Percentiles rank a stretch among this genome's conserved stretches.
These are phyloP conservation scores for Euzophera pinguis DNA, from an alignment of 2,888 invertebrate genomes.

Conservation along the genomic window DNA sequence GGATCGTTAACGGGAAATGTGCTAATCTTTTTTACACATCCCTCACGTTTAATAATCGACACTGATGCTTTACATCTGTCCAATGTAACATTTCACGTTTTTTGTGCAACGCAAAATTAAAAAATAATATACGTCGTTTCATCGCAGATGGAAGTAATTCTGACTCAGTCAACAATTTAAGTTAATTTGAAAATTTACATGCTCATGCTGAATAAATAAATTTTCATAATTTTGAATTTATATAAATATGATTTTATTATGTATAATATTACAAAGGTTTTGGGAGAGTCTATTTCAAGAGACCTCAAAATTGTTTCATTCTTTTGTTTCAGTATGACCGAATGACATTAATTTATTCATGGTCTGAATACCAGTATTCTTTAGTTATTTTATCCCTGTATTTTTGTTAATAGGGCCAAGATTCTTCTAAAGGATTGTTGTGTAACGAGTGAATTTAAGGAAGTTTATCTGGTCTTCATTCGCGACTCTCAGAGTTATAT, in stretches of 20 bases:
- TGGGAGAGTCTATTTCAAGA: too few species aligned
- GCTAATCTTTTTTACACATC: constrained; percentile 73
- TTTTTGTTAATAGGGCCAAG: not conserved
- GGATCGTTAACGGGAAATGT: constrained; percentile 74
- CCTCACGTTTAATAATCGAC: constrained; percentile 56
- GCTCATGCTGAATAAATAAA: too few species aligned
- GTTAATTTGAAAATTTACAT: not conserved
- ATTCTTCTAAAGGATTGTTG: not conserved
- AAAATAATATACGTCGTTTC: not conserved
- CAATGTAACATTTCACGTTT: constrained; percentile 34
- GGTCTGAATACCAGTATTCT: too few species aligned
- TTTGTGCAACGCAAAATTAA: constrained; percentile 1
- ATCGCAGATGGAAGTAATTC: not conserved
- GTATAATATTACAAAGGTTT: too few species aligned
- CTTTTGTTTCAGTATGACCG: too few species aligned
- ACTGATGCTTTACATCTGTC: constrained; percentile 50
- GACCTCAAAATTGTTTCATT: too few species aligned
- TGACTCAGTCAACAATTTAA: not conserved
- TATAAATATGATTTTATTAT: too few species aligned
- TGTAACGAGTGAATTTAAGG: not conserved
- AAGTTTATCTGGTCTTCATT: constrained; percentile 1
- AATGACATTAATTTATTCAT: too few species aligned
- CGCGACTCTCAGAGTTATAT: constrained; percentile 15
- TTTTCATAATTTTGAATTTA: too few species aligned
- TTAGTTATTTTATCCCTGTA: not conserved